A percentile compares a stretch with the other conserved stretches of the same genome.
Evolutionary conservation across 2,113 vertebrate species (phyloP).

Genomic region (Terrapene triunguis): DNA sequence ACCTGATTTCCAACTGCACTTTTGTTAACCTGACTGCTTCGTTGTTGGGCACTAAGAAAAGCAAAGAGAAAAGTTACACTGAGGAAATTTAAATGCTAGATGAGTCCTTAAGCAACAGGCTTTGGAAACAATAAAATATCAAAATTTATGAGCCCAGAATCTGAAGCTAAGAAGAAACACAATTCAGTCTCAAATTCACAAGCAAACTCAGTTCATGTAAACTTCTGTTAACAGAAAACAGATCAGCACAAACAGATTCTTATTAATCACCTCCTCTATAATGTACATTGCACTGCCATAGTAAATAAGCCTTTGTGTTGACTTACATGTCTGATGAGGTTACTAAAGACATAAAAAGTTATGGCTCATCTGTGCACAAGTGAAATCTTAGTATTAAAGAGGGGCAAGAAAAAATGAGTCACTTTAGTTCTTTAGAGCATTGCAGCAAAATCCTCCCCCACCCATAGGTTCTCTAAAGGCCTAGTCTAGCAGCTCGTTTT

Average conservation of each 20-base stretch:
- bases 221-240: background rate
- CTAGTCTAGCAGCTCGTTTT: conserved; percentile 58
- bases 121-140: conserved; percentile 20
- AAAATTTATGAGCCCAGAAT: conserved; percentile 14
- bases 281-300: background rate
- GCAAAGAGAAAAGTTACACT: conserved; percentile 76
- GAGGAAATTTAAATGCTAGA: conserved; percentile 49
- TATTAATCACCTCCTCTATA: background rate
- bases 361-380: background rate
- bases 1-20: conserved; percentile 90
- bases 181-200: background rate
- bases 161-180: conserved; percentile 28
- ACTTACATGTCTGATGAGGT: background rate
- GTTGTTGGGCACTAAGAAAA: conserved; percentile 88
- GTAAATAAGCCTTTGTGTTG: background rate
- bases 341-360: conserved; percentile 46
- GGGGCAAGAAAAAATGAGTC: conserved; percentile 16
- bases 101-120: conserved; percentile 42
- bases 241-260: background rate
- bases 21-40: conserved; percentile 87
- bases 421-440: conserved; percentile 40
- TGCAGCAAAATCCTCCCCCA: conserved; percentile 5
- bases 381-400: conserved; percentile 37
- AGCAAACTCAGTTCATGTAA: conserved; percentile 33
- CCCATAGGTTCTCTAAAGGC: conserved; percentile 34